phyloP scores from a whole-genome alignment of 2,113 vertebrate species.

The Semicossyphus pulcher region DNA sequence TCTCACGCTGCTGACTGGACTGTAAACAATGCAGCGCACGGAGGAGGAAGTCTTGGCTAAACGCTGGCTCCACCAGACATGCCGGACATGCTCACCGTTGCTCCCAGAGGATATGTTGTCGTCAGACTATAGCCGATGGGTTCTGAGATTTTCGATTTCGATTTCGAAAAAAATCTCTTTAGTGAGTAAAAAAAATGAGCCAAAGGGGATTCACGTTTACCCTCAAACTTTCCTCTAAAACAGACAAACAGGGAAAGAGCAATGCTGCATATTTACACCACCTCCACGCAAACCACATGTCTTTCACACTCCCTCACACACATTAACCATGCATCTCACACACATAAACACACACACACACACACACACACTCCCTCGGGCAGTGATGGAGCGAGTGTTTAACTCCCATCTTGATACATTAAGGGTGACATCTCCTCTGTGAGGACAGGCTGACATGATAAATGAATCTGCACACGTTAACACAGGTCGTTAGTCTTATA shows the following conservation, averaged over 20 bases:
- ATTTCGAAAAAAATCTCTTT: too few relatives aligned
- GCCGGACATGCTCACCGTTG: too few relatives aligned
- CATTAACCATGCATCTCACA: slow-evolving; percentile 12
- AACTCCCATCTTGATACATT: slow-evolving; percentile 40
- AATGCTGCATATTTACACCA: neutral
- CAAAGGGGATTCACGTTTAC: neutral
- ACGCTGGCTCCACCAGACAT: too few relatives aligned
- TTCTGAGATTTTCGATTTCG: too few relatives aligned
- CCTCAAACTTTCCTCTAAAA: neutral
- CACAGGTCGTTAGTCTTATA: slow-evolving; percentile 36
- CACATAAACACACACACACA: slow-evolving; percentile 1
- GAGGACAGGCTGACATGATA: slow-evolving; percentile 31
- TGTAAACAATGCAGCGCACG: too few relatives aligned
- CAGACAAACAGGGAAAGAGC: neutral
- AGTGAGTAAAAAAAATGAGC: too few relatives aligned
- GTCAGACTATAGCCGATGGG: too few relatives aligned
- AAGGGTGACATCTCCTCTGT: slow-evolving; percentile 21
- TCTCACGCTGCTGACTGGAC: too few relatives aligned
- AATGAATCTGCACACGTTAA: slow-evolving; percentile 29
- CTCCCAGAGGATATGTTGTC: too few relatives aligned
- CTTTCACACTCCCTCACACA: slow-evolving; percentile 18
- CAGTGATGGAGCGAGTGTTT: slow-evolving; percentile 49
- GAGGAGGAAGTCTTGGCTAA: too few relatives aligned
- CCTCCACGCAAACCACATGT: too few relatives aligned
- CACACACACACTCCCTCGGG: neutral